Percentiles rank a stretch among this genome's conserved stretches.
phyloP scores from a whole-genome alignment of 2,888 invertebrate genomes.

The Pantelozetes paolii region DNA sequence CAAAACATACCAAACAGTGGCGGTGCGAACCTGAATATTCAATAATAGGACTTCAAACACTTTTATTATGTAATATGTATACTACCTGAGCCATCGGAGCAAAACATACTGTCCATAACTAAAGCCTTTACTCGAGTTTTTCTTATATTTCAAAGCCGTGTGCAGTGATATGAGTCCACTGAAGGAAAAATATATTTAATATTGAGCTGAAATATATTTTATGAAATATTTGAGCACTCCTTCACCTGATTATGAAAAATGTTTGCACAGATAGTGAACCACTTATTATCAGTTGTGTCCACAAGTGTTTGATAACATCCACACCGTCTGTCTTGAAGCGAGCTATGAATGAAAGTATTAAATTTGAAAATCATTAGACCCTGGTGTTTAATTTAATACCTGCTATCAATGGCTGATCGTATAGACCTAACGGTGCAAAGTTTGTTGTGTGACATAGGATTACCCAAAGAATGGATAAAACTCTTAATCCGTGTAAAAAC shows the following conservation, averaged over 20 bases:
- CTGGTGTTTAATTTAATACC: neutral
- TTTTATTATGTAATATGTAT: neutral
- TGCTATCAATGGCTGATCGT: conserved; percentile 38
- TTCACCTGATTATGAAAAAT: conserved; percentile 36
- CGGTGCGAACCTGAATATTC: conserved; percentile 27
- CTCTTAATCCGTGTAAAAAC: conserved; percentile 29
- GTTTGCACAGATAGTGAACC: conserved; percentile 34
- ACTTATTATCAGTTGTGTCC: conserved; percentile 38
- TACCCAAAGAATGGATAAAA: conserved; percentile 35
- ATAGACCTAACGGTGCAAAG: conserved; percentile 39
- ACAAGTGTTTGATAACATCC: conserved; percentile 23
- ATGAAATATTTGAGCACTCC: too few relatives aligned
- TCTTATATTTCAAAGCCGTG: conserved; percentile 29
- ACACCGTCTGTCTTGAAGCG: conserved; percentile 25
- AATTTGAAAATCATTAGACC: neutral
- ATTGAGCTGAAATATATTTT: too few relatives aligned
- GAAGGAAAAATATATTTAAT: too few relatives aligned
- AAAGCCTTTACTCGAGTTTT: neutral
- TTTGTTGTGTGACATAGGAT: conserved; percentile 39
- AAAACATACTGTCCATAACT: conserved; percentile 31
- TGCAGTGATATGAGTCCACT: conserved; percentile 39
- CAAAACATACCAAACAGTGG: conserved; percentile 38
- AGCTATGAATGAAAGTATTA: neutral
- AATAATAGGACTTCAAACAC: neutral
- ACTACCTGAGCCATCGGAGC: conserved; percentile 17